Evolutionary conservation across 2,888 invertebrate genomes (phyloP), one percentile per base, ranked within the genome.

Genomic region (Cryptus armator): DNA sequence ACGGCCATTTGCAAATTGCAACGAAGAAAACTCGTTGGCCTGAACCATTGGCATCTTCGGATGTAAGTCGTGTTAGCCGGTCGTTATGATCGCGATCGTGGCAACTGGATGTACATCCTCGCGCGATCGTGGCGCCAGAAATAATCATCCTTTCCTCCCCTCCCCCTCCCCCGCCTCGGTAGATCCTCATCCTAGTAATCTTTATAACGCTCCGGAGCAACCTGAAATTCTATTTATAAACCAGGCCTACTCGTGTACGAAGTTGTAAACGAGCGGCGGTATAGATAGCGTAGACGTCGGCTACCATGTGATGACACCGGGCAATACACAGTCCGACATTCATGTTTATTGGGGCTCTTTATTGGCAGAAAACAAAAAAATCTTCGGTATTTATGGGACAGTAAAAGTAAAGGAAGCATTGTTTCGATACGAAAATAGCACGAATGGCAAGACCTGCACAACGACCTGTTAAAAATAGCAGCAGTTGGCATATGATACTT

Each of bases 141-240:
- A 59, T 59, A 59, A 59, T 59, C 59, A 14, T 59, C 29, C 59
- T 59, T 12, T 24, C 59, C 24, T 2, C 56, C 53, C 56, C 24
- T 4, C 16, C 56, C 64, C 24, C 59, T 14, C 12, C 59, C 66
- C 53, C 29, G 12, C 19, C 59, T 19, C 24, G 59, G 48, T 48
- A 71, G 74, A 74, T 85, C 79, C 85, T 85, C 82, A 79, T 85
- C 78, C 78, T 81, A 43, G 56, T 82, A 75, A 82, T 85, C 82
- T 70, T 79, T 79, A 82, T 78, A 85, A 81, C 77, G 66, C 76
- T 64, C 53, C 70, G 24, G 29, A 48, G 62, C 48, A 66, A 71
- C 85, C 75, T 80, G 83, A 76, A 85, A 80, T 81, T 81, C 85
- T 85, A 85, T 85, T 85, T 85, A 83, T 83, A 85, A 82, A 82